Base-by-base conservation (phyloP, 2,888 invertebrate genomes). In the Eumacrocentrus americanus region DNA sequence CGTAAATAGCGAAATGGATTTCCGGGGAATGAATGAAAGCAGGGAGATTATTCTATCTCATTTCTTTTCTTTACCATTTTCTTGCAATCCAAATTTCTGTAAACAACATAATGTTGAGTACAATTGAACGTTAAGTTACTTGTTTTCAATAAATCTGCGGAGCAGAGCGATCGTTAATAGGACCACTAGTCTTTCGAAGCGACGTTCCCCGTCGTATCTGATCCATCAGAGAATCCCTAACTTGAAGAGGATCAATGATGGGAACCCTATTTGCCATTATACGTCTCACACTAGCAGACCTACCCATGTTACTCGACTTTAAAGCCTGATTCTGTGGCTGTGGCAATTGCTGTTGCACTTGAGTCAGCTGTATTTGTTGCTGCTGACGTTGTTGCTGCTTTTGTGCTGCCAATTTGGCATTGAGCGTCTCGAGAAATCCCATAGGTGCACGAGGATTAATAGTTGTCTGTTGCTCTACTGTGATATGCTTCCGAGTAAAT, bases 191-290 rank as follows among this genome's bases (percentile, higher is more conserved):
- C 72, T 92, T 88, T 61, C 89, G 89, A 58, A 95, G 80, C 37
- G 90, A 89, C 14, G 94, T 94, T 59, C 95, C 95, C 64, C 91
- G 87, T 73, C 93, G 91, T 63, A 95, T 95, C 78, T 95, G 95
- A 83, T 95, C 95, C 94, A 95, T 93, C n/a, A 95, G 83, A 0
- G 94, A 94, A 68, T 93, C 94, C 50, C 80, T 72, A n/a, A 80
- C 76, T 58, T 79, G 79, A 2, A 74, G 54, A 6, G 79, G 80
- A 67, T 80, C 80, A 46, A 78, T 72, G 22, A 80, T 76, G 2
- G 80, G 80, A n/a, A 78, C 75, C 12, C 80, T 74, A 65, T 74
- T 80, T 22, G 79, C 78, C 80, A 80, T 80, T 11, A 79, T 77
- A 34, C 79, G 76, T 34, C 80, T 73, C 0, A 80, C 74, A 48